Conservation (phyloP, 2,113 vertebrate species). For the Lepus europaeus region DNA sequence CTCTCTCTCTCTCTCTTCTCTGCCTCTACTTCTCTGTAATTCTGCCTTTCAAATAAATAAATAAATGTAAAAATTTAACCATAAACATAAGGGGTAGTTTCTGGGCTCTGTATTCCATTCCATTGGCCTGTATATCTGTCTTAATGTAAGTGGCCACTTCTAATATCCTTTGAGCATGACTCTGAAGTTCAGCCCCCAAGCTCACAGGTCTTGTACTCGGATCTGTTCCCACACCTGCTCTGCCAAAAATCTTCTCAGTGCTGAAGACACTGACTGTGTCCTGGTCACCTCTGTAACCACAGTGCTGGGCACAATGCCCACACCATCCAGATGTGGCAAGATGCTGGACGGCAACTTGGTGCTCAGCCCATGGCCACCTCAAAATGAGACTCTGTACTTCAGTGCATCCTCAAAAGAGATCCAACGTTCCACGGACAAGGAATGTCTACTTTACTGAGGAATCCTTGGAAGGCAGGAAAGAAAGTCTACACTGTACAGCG, state of each 20-base stretch:
- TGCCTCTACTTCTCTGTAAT: no score
- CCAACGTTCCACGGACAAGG: background rate
- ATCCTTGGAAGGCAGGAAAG: background rate
- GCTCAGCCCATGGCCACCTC: background rate
- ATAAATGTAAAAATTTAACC: background rate
- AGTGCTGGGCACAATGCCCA: background rate
- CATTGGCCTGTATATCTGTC: background rate
- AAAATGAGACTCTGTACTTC: constrained; percentile 1
- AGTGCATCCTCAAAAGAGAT: background rate
- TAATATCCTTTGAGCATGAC: constrained; percentile 40
- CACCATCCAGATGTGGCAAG: background rate
- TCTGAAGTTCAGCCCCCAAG: background rate
- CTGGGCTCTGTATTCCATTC: background rate
- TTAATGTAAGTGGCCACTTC: constrained; percentile 16
- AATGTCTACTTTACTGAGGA: background rate
- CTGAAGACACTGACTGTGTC: background rate
- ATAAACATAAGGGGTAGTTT: background rate
- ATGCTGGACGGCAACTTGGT: background rate
- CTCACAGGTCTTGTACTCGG: constrained; percentile 1
- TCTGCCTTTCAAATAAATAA: no score
- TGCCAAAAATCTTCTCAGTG: background rate
- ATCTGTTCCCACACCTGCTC: background rate
- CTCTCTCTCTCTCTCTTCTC: no score
- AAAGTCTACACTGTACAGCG: background rate
- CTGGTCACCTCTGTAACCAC: background rate